phyloP scores from a whole-genome alignment of 2,797 vertebrate species.

The Vultur gryphus region DNA sequence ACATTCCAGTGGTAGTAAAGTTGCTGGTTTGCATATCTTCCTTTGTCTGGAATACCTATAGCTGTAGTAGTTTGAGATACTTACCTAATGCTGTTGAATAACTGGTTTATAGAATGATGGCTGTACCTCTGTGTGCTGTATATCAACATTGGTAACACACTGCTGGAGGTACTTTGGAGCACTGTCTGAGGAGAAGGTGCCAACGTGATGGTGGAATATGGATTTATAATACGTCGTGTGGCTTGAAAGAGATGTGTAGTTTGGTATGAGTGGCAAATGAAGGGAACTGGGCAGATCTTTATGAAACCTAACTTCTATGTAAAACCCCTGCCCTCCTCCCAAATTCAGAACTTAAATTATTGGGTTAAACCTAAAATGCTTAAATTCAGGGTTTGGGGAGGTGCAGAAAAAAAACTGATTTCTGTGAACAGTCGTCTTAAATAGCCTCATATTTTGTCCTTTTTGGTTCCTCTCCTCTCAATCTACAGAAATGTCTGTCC shows the following conservation, averaged over 20 bases:
- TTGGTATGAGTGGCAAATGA: background rate
- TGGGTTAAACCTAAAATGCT: background rate
- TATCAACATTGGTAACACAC: rapidly evolving
- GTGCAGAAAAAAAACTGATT: background rate
- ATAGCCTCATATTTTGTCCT: background rate
- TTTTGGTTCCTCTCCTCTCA: background rate
- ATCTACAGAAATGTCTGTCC: background rate
- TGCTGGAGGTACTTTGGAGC: background rate
- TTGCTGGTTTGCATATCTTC: background rate
- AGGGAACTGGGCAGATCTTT: background rate
- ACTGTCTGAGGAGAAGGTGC: background rate
- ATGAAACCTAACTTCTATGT: background rate
- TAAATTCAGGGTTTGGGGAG: background rate
- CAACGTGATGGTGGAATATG: rapidly evolving
- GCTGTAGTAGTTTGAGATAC: background rate
- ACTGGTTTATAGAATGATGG: background rate
- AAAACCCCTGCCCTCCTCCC: background rate
- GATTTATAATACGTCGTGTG: background rate
- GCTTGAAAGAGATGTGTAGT: background rate
- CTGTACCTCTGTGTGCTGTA: background rate
- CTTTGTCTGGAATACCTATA: background rate
- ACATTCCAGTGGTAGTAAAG: background rate
- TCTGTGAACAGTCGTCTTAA: background rate
- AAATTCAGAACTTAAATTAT: background rate
- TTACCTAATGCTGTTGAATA: background rate